Evolutionary conservation across 2,888 invertebrate species (phyloP), one percentile per base, ranked within the genome.

Genomic region (Torymus tubicola): DNA sequence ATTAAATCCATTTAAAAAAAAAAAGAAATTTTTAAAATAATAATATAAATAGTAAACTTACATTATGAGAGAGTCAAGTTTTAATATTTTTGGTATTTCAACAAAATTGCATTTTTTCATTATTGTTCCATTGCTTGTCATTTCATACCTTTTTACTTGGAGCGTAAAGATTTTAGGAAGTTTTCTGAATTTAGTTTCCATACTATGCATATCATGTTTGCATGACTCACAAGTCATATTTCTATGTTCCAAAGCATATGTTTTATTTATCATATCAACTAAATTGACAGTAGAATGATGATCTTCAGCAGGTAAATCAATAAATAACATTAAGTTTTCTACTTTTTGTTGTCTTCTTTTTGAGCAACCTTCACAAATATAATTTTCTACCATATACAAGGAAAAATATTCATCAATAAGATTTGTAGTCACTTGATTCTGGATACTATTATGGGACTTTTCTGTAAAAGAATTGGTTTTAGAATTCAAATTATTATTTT

Each of bases 291-390:
- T 82, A 24, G 21, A 80, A 10, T 79, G 84, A 69, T 81, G 68
- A 52, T 83, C 80, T 57, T 86, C 85, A 2, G 84, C 69, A 10
- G 87, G 85, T 4, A 89, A 80, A 81, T 88, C 88, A 50, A 87
- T 84, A 58, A 87, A 89, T 0, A 89, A 80, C 87, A 88, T 88
- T 52, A 89, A 83, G 83, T 89, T 88, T 53, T 88, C 88, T 50
- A 87, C 86, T 21, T 86, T 86, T 42, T 85, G 84, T 60, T 87
- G 86, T 42, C 88, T 87, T 58, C 85, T 83, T 65, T 88, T 86
- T 8, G 73, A 60, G 63, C 89, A 89, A 31, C 83, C 80, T 57
- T 87, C 85, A 75, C 89, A 89, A 13, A 78, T 74, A 50, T 87
- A 88, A 76, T 87, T 85, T 72, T 89, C 88, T 69, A 85, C 84